Base-by-base conservation (phyloP, 2,113 vertebrate species). In the Spheniscus mendiculus region DNA sequence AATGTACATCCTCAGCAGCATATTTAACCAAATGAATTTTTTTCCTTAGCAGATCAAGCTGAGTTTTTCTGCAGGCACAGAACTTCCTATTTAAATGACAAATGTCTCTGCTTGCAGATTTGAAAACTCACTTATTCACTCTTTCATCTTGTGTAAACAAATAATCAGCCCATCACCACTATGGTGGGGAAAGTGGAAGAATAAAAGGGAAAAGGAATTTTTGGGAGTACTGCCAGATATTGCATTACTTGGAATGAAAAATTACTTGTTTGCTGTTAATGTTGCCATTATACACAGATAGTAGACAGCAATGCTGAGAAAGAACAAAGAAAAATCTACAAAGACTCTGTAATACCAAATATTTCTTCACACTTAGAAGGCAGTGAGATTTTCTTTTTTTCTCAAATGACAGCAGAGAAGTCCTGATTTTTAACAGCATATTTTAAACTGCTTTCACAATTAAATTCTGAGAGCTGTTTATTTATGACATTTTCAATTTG, bases 21-120 rank as follows among this genome's bases (percentile, higher is more conserved):
- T 97, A 98, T 98, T 98, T 98, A 98, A 96, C 95, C 96, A 98
- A 98, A 98, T 97, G 96, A 95, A 89, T 95, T 97, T 97, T 97
- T 97, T 90, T 50, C 71, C 55, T 89, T 91, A 97, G 96, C 95
- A 88, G 91, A 97, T 98, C 95, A 96, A 93, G 96, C 97, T 96
- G 91, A 81, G 96, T 94, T 97, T 96, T 98, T 98, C 98, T 94
- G 76, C 96, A 97, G 97, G 98, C 97, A 92, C 50, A 87, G 80
- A 95, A 95, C 96, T 98, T 97, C 96, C 95, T 98, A 95, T 98
- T 98, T 93, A 72, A 90, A 96, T 98, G 98, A 98, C 98, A 98
- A 98, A 98, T 97, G 92, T 97, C 92, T 92, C 83, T 58, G 52
- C 81, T 97, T 94, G 88, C 93, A 94, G 83, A 94, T 95, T 80